Evolutionary conservation across 2,888 invertebrate species (phyloP), one percentile per base, ranked within the genome.

Genomic region (Nomada goodeniana): DNA sequence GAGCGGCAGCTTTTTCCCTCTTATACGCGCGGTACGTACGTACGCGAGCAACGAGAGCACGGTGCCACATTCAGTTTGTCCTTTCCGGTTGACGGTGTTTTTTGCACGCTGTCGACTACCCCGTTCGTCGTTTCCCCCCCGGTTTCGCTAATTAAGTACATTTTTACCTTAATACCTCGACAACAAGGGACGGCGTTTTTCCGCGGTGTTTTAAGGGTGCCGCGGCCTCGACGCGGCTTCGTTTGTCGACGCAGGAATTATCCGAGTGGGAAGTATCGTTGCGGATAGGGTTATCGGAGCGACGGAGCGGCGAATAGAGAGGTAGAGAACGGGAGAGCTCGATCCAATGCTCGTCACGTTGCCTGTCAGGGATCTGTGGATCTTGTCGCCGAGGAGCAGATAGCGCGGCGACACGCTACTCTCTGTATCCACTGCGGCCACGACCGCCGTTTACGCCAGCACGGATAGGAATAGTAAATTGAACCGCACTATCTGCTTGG

Each of bases 391-490:
- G 70, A 9, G 29, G 18, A 63, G 67, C 15, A 86, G 76, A 85
- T 67, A 71, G 73, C 57, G 20, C 47, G 26, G 26, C 63, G 52
- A 71, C 57, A 36, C 23, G 42, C 42, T 68, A 55, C 11, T 20
- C 57, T 36, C 70, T 72, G 74, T 77, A 64, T 73, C 73, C 76
- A 73, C 65, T 53, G 64, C 29, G 76, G 36, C 60, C 64, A 80
- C 77, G 70, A 59, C 55, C 80, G 80, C 82, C 88, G 86, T 88
- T 86, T 87, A 87, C 84, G 81, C 86, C 52, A 47, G 67, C 81
- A 67, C 69, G 57, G 81, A 36, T 36, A 36, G 36, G 36, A 86
- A 88, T 86, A 74, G 81, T 82, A 88, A 85, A 88, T 88, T 85
- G 77, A 67, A 64, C 55, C 70, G 76, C 64, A 86, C 88, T 88